Base-by-base conservation (phyloP, 2,797 vertebrate species). In the Ctenopoma kingsleyae region DNA sequence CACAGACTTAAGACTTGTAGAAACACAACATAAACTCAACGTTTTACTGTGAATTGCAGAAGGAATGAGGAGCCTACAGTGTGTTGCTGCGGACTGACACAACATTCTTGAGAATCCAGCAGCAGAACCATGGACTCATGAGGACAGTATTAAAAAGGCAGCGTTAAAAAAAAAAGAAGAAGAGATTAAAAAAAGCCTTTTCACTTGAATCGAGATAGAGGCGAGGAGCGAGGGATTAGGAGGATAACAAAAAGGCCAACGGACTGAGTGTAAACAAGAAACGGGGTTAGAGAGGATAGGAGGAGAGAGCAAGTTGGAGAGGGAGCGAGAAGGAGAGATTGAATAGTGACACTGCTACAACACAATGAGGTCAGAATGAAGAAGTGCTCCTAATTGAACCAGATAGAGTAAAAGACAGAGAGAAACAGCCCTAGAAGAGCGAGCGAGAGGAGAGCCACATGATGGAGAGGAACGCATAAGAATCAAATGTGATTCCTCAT, bases 331-430 rank as follows among this genome's bases (percentile, higher is more conserved):
- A 67, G 82, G 80, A 89, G 87, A 91, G 90, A 93, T 93, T 92
- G 89, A 93, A 93, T 75, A 81, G 91, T 93, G 92, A 92, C 93
- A 93, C 87, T 67, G 87, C 80, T 71, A 64, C 89, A 93, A 91
- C 93, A 94, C 92, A 94, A 93, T 94, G 93, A 86, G 94, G 94
- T 94, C 94, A 94, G 78, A 81, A 90, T 93, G 92, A 93, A 93
- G 91, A 93, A 95, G 92, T 88, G 85, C 86, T 88, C 84, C 91
- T 93, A 94, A 93, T 93, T 93, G 89, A 91, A 93, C 91, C 90
- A 92, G 91, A 93, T 91, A 91, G 87, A 90, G 84, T 77, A 90
- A 85, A 90, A 83, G 85, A 91, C 83, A 81, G 86, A 68, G 71
- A 66, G 73, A 52, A 60, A 30, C 49, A 62, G 84, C 71, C 50